phyloP scores from a whole-genome alignment of 2,113 vertebrate species.

The Cyprinodon variegatus region DNA sequence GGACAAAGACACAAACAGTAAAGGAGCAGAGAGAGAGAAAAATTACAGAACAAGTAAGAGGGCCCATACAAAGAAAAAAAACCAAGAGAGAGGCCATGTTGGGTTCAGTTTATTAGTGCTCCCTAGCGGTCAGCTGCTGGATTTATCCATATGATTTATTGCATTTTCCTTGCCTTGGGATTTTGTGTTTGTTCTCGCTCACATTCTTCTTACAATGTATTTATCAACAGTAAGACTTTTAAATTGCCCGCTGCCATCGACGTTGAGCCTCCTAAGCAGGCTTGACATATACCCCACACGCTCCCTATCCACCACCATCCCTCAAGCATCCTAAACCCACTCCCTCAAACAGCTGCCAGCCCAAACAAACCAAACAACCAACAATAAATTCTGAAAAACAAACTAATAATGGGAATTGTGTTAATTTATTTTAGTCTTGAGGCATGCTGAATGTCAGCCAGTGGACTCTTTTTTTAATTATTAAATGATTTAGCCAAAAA shows the following conservation, averaged over 20 bases:
- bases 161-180: conserved; percentile 53
- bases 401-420: conserved; percentile 67
- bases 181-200: conserved; percentile 51
- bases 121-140: conserved; percentile 62
- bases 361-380: conserved; percentile 47
- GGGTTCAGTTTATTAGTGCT: conserved; percentile 67
- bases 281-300: conserved; percentile 47
- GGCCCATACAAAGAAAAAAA: conserved; percentile 5
- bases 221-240: conserved; percentile 57
- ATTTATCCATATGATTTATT: conserved; percentile 65
- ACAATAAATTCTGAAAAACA: conserved; percentile 49
- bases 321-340: conserved; percentile 14
- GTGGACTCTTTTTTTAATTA: conserved; percentile 41
- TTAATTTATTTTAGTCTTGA: conserved; percentile 61
- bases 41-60: conserved; percentile 9
- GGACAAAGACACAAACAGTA: conserved; percentile 33
- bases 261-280: conserved; percentile 64
- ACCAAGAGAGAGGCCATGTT: conserved; percentile 27
- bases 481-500: conserved; percentile 64
- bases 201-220: conserved; percentile 42
- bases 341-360: conserved; percentile 3
- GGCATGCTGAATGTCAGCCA: conserved; percentile 43
- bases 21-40: conserved; percentile 3
- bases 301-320: background rate
- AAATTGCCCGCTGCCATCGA: conserved; percentile 50